phyloP scores from a whole-genome alignment of 2,113 vertebrate species.

The Entosphenus tridentatus region DNA sequence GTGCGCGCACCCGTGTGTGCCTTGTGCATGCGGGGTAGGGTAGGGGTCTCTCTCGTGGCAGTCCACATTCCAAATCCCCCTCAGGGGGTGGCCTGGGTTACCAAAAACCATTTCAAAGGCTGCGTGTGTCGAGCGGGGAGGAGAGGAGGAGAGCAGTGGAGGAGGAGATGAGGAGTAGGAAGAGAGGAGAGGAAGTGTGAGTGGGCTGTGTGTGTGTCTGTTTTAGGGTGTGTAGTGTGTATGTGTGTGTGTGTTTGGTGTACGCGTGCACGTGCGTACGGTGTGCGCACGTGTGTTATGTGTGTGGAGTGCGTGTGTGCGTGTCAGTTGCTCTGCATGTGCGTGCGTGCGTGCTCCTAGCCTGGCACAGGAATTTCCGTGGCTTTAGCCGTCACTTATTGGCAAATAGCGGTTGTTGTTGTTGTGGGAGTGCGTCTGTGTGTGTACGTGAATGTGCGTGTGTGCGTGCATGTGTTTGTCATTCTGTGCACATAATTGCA shows the following conservation, averaged over 20 bases:
- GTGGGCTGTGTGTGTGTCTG: neutral
- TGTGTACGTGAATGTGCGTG: slow-evolving; percentile 1
- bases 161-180: neutral
- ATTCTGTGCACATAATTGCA: too few relatives aligned
- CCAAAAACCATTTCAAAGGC: slow-evolving; percentile 6
- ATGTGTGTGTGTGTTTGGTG: too few relatives aligned
- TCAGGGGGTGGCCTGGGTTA: slow-evolving; percentile 1
- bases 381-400: too few relatives aligned
- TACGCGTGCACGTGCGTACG: too few relatives aligned
- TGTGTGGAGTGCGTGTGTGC: too few relatives aligned
- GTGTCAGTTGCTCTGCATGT: too few relatives aligned
- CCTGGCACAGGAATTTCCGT: too few relatives aligned
- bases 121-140: neutral
- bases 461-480: slow-evolving; percentile 1
- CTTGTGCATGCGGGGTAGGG: neutral
- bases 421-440: neutral
- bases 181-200: neutral
- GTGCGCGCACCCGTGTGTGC: neutral
- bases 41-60: too few relatives aligned
- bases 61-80: neutral
- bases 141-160: neutral
- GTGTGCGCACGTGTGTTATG: too few relatives aligned
- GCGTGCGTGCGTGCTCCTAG: too few relatives aligned
- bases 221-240: too few relatives aligned
- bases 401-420: neutral